Evolutionary conservation across 2,797 vertebrate genomes (phyloP).

Genomic region (Sus cebifrons): DNA sequence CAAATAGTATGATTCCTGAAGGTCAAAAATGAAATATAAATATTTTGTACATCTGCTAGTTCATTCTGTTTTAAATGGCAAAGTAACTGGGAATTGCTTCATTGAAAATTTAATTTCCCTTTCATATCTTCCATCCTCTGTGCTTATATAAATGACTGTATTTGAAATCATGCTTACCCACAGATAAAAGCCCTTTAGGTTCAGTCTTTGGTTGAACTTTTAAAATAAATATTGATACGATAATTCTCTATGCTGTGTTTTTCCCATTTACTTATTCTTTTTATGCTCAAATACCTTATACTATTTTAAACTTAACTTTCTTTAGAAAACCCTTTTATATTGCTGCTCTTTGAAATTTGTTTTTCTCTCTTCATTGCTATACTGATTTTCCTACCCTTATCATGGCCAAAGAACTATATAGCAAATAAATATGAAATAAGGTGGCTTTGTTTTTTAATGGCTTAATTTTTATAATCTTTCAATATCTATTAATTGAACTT

Average conservation of each 20-base stretch:
- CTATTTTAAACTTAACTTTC: constrained; percentile 50
- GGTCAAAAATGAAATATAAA: constrained; percentile 73
- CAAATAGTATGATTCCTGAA: constrained; percentile 63
- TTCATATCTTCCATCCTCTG: constrained; percentile 71
- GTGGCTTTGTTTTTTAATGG: not conserved
- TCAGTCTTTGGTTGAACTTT: constrained; percentile 61
- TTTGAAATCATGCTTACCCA: constrained; percentile 63
- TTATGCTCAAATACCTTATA: constrained; percentile 37
- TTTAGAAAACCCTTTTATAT: constrained; percentile 27
- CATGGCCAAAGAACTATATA: not conserved
- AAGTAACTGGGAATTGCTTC: constrained; percentile 65
- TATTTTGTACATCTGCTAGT: constrained; percentile 52
- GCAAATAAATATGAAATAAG: constrained; percentile 21
- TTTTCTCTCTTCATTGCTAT: not conserved
- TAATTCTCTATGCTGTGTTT: constrained; percentile 37
- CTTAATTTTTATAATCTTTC: not conserved
- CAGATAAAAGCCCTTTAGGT: constrained; percentile 63
- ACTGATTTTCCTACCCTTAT: constrained; percentile 18
- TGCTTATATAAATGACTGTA: constrained; percentile 58
- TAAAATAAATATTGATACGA: constrained; percentile 73
- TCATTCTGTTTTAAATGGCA: constrained; percentile 62
- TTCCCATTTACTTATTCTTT: constrained; percentile 26
- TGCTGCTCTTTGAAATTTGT: constrained; percentile 51
- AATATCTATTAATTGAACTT: not conserved
- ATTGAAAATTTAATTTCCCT: constrained; percentile 81